phyloP scores from a whole-genome alignment of 2,113 vertebrate species.

The Cryptotis parvus region DNA sequence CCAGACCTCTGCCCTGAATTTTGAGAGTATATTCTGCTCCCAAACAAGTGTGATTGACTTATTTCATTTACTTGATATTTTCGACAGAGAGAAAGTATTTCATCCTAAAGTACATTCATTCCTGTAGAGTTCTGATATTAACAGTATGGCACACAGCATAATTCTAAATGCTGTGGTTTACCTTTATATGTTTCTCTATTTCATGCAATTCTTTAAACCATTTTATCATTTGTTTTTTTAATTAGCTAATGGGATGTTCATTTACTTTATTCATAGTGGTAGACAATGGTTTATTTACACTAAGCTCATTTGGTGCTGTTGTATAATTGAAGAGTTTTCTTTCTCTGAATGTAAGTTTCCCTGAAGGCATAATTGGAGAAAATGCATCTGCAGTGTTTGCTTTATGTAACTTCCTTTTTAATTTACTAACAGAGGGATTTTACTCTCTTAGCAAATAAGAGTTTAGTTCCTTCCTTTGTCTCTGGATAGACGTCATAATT shows the following conservation, averaged over 20 bases:
- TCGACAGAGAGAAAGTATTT: slow-evolving; percentile 43
- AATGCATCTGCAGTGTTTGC: slow-evolving; percentile 41
- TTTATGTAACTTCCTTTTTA: slow-evolving; percentile 39
- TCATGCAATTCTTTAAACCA: slow-evolving; percentile 11
- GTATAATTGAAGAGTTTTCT: slow-evolving; percentile 51
- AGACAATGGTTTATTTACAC: slow-evolving; percentile 66
- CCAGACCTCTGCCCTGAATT: slow-evolving; percentile 55
- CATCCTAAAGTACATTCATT: slow-evolving; percentile 32
- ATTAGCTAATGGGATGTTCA: slow-evolving; percentile 16
- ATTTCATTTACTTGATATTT: slow-evolving; percentile 61
- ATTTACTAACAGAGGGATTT: slow-evolving; percentile 57
- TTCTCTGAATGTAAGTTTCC: slow-evolving; percentile 52
- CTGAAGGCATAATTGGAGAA: slow-evolving; percentile 59
- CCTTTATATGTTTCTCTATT: neutral
- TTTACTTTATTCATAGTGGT: slow-evolving; percentile 52
- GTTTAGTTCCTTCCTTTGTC: slow-evolving; percentile 38
- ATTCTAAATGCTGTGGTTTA: slow-evolving; percentile 4
- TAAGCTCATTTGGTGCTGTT: slow-evolving; percentile 52
- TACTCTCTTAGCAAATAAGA: slow-evolving; percentile 41
- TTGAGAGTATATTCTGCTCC: slow-evolving; percentile 25
- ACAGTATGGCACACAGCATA: neutral
- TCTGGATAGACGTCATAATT: slow-evolving; percentile 54
- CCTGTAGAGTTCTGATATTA: slow-evolving; percentile 1
- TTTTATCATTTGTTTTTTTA: slow-evolving; percentile 32
- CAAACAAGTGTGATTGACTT: slow-evolving; percentile 39